Evolutionary conservation across 2,888 invertebrate species (phyloP).

Genomic region (Tenthredo mesomela): DNA sequence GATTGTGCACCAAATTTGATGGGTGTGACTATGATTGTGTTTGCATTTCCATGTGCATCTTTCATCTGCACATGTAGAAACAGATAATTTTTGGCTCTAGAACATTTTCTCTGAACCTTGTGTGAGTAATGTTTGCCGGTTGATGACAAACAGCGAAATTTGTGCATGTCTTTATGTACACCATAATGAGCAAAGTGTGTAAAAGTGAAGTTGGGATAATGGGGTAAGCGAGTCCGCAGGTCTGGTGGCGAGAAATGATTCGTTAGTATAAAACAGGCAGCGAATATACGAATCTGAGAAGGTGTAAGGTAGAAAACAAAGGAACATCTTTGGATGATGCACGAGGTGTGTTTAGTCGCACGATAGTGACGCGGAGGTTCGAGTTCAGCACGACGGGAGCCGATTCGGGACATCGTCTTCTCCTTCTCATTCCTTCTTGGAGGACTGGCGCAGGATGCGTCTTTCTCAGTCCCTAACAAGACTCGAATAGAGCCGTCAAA

Average conservation of each 20-base stretch:
- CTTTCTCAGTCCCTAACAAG: slow-evolving; percentile 65
- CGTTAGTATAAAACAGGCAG: slow-evolving; percentile 31
- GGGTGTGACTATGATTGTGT: background rate
- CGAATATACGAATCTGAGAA: slow-evolving; percentile 47
- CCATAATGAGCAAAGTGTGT: slow-evolving; percentile 6
- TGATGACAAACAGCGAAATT: background rate
- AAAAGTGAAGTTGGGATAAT: background rate
- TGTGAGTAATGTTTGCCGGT: background rate
- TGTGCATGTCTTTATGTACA: background rate
- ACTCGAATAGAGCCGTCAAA: slow-evolving; percentile 78
- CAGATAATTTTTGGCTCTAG: background rate
- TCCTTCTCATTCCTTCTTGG: slow-evolving; percentile 39
- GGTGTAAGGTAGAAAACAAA: slow-evolving; percentile 68
- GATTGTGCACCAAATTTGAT: background rate
- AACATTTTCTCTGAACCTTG: background rate
- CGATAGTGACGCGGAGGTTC: slow-evolving; percentile 73
- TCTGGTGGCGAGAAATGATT: background rate
- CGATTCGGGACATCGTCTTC: slow-evolving; percentile 65
- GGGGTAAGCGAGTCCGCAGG: background rate
- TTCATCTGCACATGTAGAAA: background rate
- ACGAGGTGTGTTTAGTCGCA: slow-evolving; percentile 78
- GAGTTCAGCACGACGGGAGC: slow-evolving; percentile 75
- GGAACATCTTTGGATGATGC: slow-evolving; percentile 73
- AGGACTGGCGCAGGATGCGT: slow-evolving; percentile 28
- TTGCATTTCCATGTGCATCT: background rate